Evolutionary conservation across 2,113 vertebrate genomes (phyloP), one percentile per base, ranked within the genome.

Genomic region (Sporophila hypoxantha): DNA sequence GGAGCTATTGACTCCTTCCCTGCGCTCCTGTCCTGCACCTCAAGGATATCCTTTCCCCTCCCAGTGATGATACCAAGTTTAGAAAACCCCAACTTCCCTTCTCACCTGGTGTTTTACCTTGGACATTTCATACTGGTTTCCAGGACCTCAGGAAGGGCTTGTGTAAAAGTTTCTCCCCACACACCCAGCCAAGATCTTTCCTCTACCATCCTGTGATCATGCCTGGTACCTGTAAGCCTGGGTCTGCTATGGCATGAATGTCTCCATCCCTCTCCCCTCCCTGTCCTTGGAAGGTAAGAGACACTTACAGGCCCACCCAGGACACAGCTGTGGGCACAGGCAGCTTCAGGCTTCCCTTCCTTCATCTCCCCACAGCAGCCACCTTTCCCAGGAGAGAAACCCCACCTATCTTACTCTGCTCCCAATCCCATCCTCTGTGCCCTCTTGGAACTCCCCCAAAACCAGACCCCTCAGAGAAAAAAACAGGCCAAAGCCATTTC

Each of bases 21-120:
- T 0, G 1, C 8, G 61, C 25, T 85, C 13, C 39, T 36, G 36
- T 47, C 52, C 32, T 3, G 1, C 32, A 30, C 9, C 47, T 57
- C 65, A 46, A 53, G 61, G 57, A 44, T 4, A 0, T 10, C n/a
- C 62, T 20, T 10, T 46, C 34, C 44, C 42, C 57, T 37, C 2
- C 1, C 22, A 30, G 64, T 2, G 8, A 47, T 0, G 0, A 50
- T 5, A 30, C 0, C 1, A 11, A 14, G 21, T 26, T 42, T 41
- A 25, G 13, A 15, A 59, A 50, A 5, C 12, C 29, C 10, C 29
- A 53, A 0, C 1, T 3, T 14, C 21, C 27, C 53, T 50, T 17
- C 56, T 6, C 26, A 9, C 27, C 55, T 30, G 27, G 5, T 14
- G 4, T 21, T 42, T 47, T 5, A 41, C 42, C 61, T 57, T 12